Base-by-base conservation (phyloP, 2,113 vertebrate species). In the Burhinus bistriatus region DNA sequence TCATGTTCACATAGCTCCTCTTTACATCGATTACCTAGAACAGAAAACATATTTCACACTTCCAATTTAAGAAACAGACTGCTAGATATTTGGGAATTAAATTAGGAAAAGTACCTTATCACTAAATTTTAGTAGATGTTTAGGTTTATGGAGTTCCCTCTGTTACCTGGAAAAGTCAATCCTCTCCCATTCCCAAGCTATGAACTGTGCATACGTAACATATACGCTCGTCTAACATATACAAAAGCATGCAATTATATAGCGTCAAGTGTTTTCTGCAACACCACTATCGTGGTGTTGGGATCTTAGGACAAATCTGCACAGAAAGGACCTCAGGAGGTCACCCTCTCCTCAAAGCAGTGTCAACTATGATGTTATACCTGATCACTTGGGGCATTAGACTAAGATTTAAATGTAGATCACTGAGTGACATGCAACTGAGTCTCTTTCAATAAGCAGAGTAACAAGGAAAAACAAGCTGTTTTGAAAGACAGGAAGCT, bases 1-100 rank as follows among this genome's bases (percentile, higher is more conserved):
- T 99, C 99, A 99, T 99, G 96, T 98, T 99, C 68, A 99, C 98
- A 0, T 98, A 95, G 92, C 99, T 99, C 97, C 99, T 99, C 83
- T 98, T 99, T 27, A 99, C 98, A 44, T 99, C 99, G 1, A 99
- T 99, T 66, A 99, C 99, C 99, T 99, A 51, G 8, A 94, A 94
- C 11, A 87, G 17, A 96, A 84, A 72, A 87, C 2, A 21, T 0
- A 49, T 44, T 73, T 81, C 52, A 75, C 6, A 16, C 11, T 77
- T 88, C 30, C 30, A n/a, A 0, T 66, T 84, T 40, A 85, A 78
- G 44, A 55, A 47, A 27, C 8, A 34, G 10, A 82, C 32, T 68
- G 26, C 10, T 2, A 64, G 61, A 19, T 9, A 57, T 6, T 11
- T 29, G 8, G 22, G 16, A 64, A 42, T 61, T 36, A 62, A 89